Evolutionary conservation across 2,797 vertebrate genomes (phyloP), one percentile per base, ranked within the genome.

Genomic region (Cyprinodon diabolis): DNA sequence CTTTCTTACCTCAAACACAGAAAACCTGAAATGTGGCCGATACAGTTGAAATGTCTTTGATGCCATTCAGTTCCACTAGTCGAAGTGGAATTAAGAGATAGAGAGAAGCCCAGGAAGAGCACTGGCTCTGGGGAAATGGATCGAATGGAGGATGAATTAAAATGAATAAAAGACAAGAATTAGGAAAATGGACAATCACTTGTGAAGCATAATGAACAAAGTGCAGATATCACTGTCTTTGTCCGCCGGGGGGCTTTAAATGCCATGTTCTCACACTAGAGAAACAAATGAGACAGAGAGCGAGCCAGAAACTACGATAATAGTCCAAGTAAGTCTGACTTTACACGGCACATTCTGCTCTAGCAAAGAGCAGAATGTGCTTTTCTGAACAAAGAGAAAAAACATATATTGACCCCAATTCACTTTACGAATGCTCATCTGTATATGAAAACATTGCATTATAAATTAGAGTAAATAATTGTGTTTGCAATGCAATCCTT

Each of bases 101-200:
- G 84, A 79, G 81, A 69, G 79, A 83, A 90, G 83, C 79, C 84
- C 83, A 78, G 83, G 81, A 80, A 80, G 78, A 85, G 87, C 75
- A 81, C 81, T 73, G 78, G 68, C 79, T 74, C 76, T 14, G 23
- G 78, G 88, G 81, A 92, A 92, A 88, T 81, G 88, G 87, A 80
- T 90, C 84, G 87, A 93, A 78, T 81, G 72, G 71, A 81, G 80
- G 86, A 88, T 76, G 83, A 90, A 93, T 93, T 93, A 89, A 93
- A 92, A 89, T 45, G 87, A 91, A 92, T 94, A 93, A 92, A 92
- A 90, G 90, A 84, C 84, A 82, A 91, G 85, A 91, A 92, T 92
- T 91, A 84, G 87, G 81, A 87, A 91, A 92, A 91, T 69, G 80
- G 90, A 60, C 85, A 92, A 94, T 92, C 90, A 86, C 81, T 92